Percentiles rank a stretch among this genome's conserved stretches.
phyloP scores from a whole-genome alignment of 2,888 invertebrate species.

The Trachelus troglodyta region DNA sequence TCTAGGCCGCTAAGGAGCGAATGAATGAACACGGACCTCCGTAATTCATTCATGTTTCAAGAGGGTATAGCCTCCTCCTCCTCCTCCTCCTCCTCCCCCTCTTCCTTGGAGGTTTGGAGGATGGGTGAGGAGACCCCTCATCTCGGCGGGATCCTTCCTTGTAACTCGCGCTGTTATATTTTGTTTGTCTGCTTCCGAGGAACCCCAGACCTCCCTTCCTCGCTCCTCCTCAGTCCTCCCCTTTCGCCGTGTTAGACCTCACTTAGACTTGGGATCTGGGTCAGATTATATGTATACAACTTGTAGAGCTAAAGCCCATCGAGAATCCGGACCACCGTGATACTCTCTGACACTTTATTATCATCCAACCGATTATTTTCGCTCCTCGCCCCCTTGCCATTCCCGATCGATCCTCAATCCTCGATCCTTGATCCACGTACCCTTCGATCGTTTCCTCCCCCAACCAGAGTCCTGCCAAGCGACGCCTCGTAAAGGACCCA shows the following conservation, averaged over 20 bases:
- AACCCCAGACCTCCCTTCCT: conserved; percentile 34
- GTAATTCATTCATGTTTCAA: conserved; percentile 64
- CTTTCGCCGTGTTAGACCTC: conserved; percentile 44
- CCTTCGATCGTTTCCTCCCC: not conserved
- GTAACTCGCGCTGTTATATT: conserved; percentile 58
- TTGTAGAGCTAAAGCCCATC: conserved; percentile 40
- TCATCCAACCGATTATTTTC: not conserved
- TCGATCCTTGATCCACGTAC: not conserved
- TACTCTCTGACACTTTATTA: not conserved
- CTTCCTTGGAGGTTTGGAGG: conserved; percentile 21
- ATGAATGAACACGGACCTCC: conserved; percentile 62
- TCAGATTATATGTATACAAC: conserved; percentile 59
- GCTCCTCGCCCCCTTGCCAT: not conserved
- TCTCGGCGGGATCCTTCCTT: conserved; percentile 51
- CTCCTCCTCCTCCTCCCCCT: conserved; percentile 32
- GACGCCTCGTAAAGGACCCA: no score
- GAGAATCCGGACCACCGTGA: not conserved
- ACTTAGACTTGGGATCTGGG: conserved; percentile 58
- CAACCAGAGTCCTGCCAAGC: not conserved
- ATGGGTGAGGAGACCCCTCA: conserved; percentile 41
- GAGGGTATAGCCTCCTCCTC: conserved; percentile 48
- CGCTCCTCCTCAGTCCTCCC: conserved; percentile 11
- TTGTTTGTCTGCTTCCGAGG: conserved; percentile 58
- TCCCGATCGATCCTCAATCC: not conserved
- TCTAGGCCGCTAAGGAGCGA: conserved; percentile 61